phyloP scores from a whole-genome alignment of 2,113 vertebrate species.

The Scomber colias region DNA sequence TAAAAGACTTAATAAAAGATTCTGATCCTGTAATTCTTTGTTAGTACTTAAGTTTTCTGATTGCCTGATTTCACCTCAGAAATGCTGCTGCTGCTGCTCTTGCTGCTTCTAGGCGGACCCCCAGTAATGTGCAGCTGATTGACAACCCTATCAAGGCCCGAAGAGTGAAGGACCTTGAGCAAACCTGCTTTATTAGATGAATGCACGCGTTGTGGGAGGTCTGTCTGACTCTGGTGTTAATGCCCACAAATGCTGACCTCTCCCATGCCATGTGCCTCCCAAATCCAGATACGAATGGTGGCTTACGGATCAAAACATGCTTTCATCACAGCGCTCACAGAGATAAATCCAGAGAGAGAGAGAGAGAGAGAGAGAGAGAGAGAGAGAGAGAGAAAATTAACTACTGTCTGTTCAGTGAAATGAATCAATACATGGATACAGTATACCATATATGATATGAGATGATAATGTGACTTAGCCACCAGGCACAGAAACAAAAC shows the following conservation, averaged over 20 bases:
- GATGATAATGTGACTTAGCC: too few relatives aligned
- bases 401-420: neutral
- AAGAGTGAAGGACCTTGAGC: constrained; percentile 6
- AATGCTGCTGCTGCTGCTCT: neutral
- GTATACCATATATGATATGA: too few relatives aligned
- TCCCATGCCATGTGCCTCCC: constrained; percentile 67
- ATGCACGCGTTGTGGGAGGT: constrained; percentile 61
- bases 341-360: constrained; percentile 4
- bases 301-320: constrained; percentile 67
- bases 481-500: too few relatives aligned
- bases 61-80: neutral
- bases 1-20: constrained; percentile 17
- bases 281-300: constrained; percentile 69
- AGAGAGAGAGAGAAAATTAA: neutral
- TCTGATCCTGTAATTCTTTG: constrained; percentile 5
- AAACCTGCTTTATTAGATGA: constrained; percentile 52
- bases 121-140: constrained; percentile 33
- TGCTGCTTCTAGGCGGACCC: neutral
- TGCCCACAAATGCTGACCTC: constrained; percentile 63
- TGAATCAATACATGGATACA: neutral
- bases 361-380: neutral
- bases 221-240: constrained; percentile 55
- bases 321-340: constrained; percentile 53
- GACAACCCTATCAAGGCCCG: constrained; percentile 56
- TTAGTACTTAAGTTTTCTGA: constrained; percentile 12